Evolutionary conservation across 2,888 invertebrate genomes (phyloP).

Genomic region (Deroplatys truncata): DNA sequence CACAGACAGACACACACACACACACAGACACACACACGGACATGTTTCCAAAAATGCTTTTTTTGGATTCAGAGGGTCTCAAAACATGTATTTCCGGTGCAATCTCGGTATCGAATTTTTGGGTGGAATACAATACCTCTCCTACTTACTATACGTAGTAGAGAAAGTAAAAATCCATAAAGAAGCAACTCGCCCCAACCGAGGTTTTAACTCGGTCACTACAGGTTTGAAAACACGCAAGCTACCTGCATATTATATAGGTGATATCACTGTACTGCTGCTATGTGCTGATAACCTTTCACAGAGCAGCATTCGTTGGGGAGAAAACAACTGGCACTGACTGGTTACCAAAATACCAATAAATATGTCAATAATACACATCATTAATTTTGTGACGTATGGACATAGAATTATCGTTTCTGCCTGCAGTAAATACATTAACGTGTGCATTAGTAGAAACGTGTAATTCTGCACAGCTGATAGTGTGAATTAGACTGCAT

Average conservation of each 20-base stretch:
- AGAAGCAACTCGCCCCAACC: too few relatives aligned
- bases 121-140: too few relatives aligned
- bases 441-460: background rate
- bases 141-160: too few relatives aligned
- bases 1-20: too few relatives aligned
- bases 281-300: background rate
- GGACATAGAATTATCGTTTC: background rate
- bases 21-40: too few relatives aligned
- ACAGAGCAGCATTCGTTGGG: background rate
- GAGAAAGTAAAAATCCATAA: too few relatives aligned
- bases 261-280: background rate
- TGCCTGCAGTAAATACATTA: background rate
- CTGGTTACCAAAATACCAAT: background rate
- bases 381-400: conserved; percentile 12
- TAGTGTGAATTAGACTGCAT: background rate
- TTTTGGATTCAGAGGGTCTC: too few relatives aligned
- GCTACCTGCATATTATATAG: too few relatives aligned
- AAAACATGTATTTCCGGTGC: too few relatives aligned
- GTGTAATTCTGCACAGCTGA: background rate
- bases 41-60: too few relatives aligned
- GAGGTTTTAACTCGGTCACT: background rate
- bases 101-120: too few relatives aligned
- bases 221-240: background rate
- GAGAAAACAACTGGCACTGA: background rate
- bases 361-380: conserved; percentile 14